Evolutionary conservation across 2,888 invertebrate genomes (phyloP).

Genomic region (Acronicta psi): DNA sequence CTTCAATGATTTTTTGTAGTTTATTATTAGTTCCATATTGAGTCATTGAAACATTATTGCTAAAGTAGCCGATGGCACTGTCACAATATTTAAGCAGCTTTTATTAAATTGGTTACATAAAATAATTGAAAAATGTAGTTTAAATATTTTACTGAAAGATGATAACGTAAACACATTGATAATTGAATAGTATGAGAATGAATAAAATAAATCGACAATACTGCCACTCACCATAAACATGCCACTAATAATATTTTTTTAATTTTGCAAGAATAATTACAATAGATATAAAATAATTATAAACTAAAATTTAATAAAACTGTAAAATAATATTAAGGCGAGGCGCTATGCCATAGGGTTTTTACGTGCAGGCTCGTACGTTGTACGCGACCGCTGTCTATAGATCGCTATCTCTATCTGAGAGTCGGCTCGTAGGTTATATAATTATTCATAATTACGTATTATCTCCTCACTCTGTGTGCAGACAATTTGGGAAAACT

Average conservation of each 20-base stretch:
- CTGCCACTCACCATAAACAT: slow-evolving; percentile 33
- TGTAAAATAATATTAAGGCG: slow-evolving; percentile 21
- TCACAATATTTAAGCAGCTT: slow-evolving; percentile 18
- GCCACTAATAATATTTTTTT: background rate
- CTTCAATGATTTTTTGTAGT: slow-evolving; percentile 20
- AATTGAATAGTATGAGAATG: too few species aligned
- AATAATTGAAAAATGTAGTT: background rate
- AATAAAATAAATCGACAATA: background rate
- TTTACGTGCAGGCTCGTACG: slow-evolving; percentile 44
- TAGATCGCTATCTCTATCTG: slow-evolving; percentile 72
- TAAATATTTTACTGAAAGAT: background rate
- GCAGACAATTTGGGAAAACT: slow-evolving; percentile 43
- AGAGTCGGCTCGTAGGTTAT: slow-evolving; percentile 72
- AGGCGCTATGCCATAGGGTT: slow-evolving; percentile 14
- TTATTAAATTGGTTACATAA: too few species aligned
- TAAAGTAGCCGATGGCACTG: slow-evolving; percentile 14
- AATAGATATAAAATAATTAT: slow-evolving; percentile 2
- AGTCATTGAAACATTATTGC: slow-evolving; percentile 15
- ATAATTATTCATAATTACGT: slow-evolving; percentile 76
- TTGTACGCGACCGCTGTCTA: slow-evolving; percentile 67
- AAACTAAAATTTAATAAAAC: too few species aligned
- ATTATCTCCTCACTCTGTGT: slow-evolving; percentile 66
- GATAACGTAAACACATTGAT: too few species aligned
- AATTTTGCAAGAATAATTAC: slow-evolving; percentile 1
- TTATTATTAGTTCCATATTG: slow-evolving; percentile 12